A percentile compares a stretch with the other conserved stretches of the same genome.
Evolutionary conservation across 1,140 invertebrate species (phyloP).

Genomic region (Goniozus legneri): DNA sequence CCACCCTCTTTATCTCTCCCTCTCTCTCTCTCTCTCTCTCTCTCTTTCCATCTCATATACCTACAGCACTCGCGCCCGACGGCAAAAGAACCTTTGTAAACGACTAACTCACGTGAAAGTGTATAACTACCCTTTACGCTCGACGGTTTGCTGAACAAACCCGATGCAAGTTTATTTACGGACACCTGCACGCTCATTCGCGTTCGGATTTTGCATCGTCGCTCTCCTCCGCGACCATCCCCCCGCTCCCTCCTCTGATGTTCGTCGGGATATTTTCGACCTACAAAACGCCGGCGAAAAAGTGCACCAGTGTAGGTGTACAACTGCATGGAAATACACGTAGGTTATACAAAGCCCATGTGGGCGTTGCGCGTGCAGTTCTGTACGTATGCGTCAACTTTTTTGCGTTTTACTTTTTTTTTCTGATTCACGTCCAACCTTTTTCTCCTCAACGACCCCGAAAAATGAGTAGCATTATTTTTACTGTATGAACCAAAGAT

Average conservation of each 20-base stretch:
- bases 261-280: constrained; percentile 3
- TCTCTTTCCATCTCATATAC: too few relatives aligned
- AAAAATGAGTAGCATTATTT: too few relatives aligned
- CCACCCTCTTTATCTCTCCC: too few relatives aligned
- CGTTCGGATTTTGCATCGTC: constrained; percentile 22
- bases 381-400: background rate
- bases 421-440: background rate
- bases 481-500: too few relatives aligned
- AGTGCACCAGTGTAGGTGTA: too few relatives aligned
- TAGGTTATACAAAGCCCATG: too few relatives aligned
- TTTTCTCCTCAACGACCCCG: too few relatives aligned
- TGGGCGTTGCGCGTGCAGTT: background rate
- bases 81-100: constrained; percentile 21
- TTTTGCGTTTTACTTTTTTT: background rate
- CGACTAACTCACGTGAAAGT: constrained; percentile 23
- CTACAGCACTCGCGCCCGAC: too few relatives aligned
- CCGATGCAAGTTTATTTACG: constrained; percentile 40
- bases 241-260: too few relatives aligned
- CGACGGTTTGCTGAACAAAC: constrained; percentile 32
- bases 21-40: too few relatives aligned
- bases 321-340: too few relatives aligned
- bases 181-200: constrained; percentile 33
- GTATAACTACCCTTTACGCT: constrained; percentile 37
- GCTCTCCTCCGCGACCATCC: too few relatives aligned
- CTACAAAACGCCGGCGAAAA: background rate